Conservation (phyloP, 2,797 vertebrate species). For the Acrossocheilus wenchowensis region DNA sequence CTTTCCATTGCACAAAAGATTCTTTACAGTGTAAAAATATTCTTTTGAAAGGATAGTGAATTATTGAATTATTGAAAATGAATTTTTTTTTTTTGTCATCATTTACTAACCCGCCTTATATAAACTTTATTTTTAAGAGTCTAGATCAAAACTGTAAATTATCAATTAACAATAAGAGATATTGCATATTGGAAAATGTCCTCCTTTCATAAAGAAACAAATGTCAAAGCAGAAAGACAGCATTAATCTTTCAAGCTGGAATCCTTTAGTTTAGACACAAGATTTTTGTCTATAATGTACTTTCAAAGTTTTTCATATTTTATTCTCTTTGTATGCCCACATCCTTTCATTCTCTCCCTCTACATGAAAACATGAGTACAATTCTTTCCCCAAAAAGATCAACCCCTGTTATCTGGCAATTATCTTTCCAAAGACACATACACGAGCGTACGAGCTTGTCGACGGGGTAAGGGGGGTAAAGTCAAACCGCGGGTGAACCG, state of each 20-base stretch:
- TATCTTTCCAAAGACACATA: conserved; percentile 35
- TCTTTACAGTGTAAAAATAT: background rate
- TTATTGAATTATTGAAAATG: no score
- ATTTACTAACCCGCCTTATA: no score
- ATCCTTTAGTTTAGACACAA: conserved; percentile 40
- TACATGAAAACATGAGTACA: conserved; percentile 9
- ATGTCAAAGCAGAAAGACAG: conserved; percentile 22
- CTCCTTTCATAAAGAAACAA: background rate
- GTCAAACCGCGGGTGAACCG: background rate
- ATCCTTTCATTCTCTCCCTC: conserved; percentile 15
- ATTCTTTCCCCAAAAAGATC: conserved; percentile 26
- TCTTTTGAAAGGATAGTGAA: no score
- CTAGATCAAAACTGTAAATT: background rate
- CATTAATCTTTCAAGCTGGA: conserved; percentile 52
- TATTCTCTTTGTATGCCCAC: conserved; percentile 55
- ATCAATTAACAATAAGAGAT: background rate
- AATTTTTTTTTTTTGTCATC: no score
- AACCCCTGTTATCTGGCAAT: conserved; percentile 51
- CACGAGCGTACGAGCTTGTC: background rate
- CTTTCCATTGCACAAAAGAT: background rate
- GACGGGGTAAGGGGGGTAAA: background rate
- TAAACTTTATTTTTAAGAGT: background rate
- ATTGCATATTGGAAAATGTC: background rate
- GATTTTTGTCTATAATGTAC: conserved; percentile 47
- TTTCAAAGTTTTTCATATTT: conserved; percentile 44